Base-by-base conservation (phyloP, 2,797 vertebrate genomes). In the Acanthopagrus latus region DNA sequence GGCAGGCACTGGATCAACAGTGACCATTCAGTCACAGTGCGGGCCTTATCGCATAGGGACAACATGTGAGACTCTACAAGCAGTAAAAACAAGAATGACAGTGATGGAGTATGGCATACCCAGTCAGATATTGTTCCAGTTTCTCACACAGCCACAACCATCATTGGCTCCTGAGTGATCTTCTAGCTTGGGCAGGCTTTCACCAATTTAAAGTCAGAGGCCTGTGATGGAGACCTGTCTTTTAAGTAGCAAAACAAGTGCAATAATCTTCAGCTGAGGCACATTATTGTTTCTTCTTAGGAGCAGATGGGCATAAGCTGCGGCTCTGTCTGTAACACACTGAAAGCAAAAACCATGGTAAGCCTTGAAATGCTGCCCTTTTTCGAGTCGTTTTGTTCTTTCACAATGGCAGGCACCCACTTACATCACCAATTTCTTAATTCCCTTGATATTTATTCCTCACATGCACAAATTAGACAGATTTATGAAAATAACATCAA, bases 21-120 rank as follows among this genome's bases (percentile, higher is more conserved):
- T 5, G 25, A 62, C 3, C 18, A 27, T 23, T 10, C 21, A 14
- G 25, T 21, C 25, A 48, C 1, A 54, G 7, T 44, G 23, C 62
- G 21, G 23, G 3, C 16, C 16, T 38, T 12, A 41, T 60, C 50
- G 23, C 55, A 11, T 10, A 0, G 18, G 21, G 43, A 68, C 17
- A 71, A 43, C 23, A 27, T 1, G 17, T 46, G 12, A 38, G 74
- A 71, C 20, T 25, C 5, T n/a, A 46, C 14, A 46, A 67, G 27
- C 1, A 29, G 33, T 2, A 27, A 57, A 54, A 74, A 50, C 29
- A 77, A 43, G 2, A 64, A 38, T 12, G 20, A 58, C 67, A 64
- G 14, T 55, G 29, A 78, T 56, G 1, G 33, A 78, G 17, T 27
- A 21, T 20, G 8, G 4, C 3, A 51, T 48, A 41, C 12, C 33